Percentiles rank a stretch among this genome's conserved stretches.
Evolutionary conservation across 1,140 invertebrate genomes (phyloP).

Genomic region (Calycopis cecrops): DNA sequence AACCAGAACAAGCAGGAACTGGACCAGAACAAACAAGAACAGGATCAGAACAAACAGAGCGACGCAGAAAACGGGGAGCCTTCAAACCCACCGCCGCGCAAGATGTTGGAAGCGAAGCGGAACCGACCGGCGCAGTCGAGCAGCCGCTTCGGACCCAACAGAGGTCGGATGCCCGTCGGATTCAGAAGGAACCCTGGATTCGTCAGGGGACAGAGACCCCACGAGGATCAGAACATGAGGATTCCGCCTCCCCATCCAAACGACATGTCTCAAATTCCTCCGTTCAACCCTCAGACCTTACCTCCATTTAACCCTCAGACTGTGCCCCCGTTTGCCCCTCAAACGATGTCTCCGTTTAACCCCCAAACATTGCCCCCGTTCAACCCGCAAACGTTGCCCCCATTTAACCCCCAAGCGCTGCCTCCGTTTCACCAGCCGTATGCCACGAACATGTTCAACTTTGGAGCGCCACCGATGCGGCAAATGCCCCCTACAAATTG

Average conservation of each 20-base stretch:
- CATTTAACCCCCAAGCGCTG: slow-evolving; percentile 31
- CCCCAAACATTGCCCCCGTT: no score
- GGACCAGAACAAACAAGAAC: neutral
- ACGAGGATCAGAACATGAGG: slow-evolving; percentile 35
- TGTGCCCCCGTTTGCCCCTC: no score
- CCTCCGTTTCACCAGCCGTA: slow-evolving; percentile 36
- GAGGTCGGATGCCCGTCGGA: slow-evolving; percentile 38
- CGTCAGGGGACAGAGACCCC: slow-evolving; percentile 33
- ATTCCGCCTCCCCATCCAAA: slow-evolving; percentile 41
- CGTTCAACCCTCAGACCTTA: slow-evolving; percentile 23
- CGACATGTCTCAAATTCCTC: slow-evolving; percentile 11
- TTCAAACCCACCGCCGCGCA: slow-evolving; percentile 38
- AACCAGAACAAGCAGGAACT: neutral
- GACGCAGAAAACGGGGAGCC: slow-evolving; percentile 39
- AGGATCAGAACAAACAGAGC: slow-evolving; percentile 17
- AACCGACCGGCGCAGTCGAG: slow-evolving; percentile 54
- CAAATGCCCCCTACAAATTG: slow-evolving; percentile 30
- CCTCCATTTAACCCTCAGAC: slow-evolving; percentile 24
- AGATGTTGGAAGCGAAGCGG: slow-evolving; percentile 37
- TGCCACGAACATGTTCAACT: slow-evolving; percentile 38
- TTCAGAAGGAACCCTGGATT: slow-evolving; percentile 38
- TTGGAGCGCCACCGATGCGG: slow-evolving; percentile 37
- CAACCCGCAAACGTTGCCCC: slow-evolving; percentile 11
- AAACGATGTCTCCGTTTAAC: no score
- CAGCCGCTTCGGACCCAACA: slow-evolving; percentile 57